Evolutionary conservation across 2,888 invertebrate genomes (phyloP).

Genomic region (Mellilla xanthometata): DNA sequence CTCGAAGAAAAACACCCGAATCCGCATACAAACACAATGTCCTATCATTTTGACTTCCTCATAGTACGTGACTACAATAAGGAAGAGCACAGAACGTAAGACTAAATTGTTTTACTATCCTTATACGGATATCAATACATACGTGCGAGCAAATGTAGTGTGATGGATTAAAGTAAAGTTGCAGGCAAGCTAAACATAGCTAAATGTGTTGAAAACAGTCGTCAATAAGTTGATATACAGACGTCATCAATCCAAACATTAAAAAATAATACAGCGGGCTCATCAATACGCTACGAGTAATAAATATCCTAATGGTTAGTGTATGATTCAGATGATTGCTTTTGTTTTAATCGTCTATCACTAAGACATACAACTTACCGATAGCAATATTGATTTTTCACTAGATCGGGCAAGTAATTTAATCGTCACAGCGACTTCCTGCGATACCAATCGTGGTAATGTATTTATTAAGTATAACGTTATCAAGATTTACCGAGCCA

Average conservation of each 20-base stretch:
- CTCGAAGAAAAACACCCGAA: conserved; percentile 26
- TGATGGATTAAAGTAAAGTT: conserved; percentile 3
- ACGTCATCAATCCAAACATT: too few relatives aligned
- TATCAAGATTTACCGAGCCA: conserved; percentile 50
- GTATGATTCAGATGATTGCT: too few relatives aligned
- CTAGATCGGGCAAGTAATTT: conserved; percentile 14
- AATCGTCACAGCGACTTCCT: conserved; percentile 31
- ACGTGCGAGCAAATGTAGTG: conserved; percentile 12
- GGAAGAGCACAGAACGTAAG: conserved; percentile 38
- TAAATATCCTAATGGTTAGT: too few relatives aligned
- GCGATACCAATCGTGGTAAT: conserved; percentile 40
- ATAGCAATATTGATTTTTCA: conserved; percentile 6
- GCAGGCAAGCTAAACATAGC: neutral
- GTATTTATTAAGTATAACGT: conserved; percentile 45
- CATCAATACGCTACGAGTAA: too few relatives aligned
- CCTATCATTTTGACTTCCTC: conserved; percentile 36
- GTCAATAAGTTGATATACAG: too few relatives aligned
- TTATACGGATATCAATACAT: conserved; percentile 23
- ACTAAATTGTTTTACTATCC: conserved; percentile 34
- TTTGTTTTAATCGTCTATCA: too few relatives aligned
- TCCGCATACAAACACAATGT: conserved; percentile 35
- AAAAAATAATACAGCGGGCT: too few relatives aligned
- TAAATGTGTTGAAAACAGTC: conserved; percentile 8
- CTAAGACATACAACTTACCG: too few relatives aligned
- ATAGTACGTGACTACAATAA: conserved; percentile 43